Evolutionary conservation across 2,888 invertebrate genomes (phyloP).

Genomic region (Halocaridina rubra): DNA sequence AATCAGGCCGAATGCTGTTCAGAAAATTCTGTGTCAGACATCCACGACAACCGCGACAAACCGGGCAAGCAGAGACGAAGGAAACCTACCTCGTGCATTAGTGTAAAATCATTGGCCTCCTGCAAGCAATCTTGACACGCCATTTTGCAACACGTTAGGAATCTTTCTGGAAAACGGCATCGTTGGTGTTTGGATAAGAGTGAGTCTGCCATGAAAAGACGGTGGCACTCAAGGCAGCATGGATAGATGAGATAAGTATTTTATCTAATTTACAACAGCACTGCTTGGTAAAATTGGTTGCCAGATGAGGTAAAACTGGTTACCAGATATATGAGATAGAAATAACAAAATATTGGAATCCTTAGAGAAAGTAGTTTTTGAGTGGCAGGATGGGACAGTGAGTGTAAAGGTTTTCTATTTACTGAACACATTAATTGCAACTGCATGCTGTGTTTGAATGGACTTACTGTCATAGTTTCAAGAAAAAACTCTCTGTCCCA

Average conservation of each 20-base stretch:
- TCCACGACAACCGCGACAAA: slow-evolving; percentile 26
- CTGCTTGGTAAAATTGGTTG: background rate
- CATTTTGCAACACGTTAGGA: slow-evolving; percentile 17
- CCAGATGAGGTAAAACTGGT: background rate
- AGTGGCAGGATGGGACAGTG: no score
- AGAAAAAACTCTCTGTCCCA: background rate
- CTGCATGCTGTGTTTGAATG: no score
- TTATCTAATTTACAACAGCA: background rate
- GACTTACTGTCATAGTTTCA: no score
- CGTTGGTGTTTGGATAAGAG: background rate
- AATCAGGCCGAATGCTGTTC: slow-evolving; percentile 25
- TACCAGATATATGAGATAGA: no score
- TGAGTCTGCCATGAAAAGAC: background rate
- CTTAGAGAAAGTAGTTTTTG: no score
- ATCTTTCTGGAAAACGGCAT: slow-evolving; percentile 6
- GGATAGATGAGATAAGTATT: background rate
- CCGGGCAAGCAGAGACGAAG: slow-evolving; percentile 33
- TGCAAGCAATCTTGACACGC: slow-evolving; percentile 61
- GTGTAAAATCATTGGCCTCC: slow-evolving; percentile 54
- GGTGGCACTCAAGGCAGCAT: background rate
- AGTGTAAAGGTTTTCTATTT: no score
- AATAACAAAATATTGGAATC: no score
- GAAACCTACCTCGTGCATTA: slow-evolving; percentile 62
- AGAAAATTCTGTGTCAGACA: slow-evolving; percentile 23
- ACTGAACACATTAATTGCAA: no score